Base-by-base conservation (phyloP, 2,888 invertebrate species). In the Epinotia demarniana region DNA sequence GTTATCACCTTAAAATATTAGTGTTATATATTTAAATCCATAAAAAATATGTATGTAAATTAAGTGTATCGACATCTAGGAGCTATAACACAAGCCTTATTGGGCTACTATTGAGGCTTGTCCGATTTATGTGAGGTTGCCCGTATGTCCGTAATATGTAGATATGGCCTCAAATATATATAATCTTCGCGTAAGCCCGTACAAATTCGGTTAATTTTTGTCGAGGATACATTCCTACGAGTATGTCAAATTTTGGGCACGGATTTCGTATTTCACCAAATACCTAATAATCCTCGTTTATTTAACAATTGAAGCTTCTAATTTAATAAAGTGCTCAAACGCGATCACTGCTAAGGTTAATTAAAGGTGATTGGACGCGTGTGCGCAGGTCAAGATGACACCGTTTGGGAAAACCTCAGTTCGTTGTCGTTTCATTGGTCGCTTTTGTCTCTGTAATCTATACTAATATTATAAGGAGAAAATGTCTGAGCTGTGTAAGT, bases 321-420 rank as follows among this genome's bases (percentile, higher is more conserved):
- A 39, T 18, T 39, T 3, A 62, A 19, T 43, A 19, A 61, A 39
- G 9, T 18, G 16, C 18, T 39, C 57, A 33, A 62, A 43, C 18
- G 18, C 62, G 62, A 62, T 18, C 39, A 39, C n/a, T n/a, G 19
- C 3, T 9, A n/a, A 62, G 43, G 62, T 62, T 39, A 62, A 62
- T 62, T 43, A 18, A 62, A 39, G 43, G 8, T 43, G 43, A 62
- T 61, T 61, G 61, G 16, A 39, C n/a, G 4, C 43, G 33, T 62
- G 18, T 43, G 43, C 2, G 9, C 18, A 33, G 61, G 27, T 16
- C 61, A 61, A 61, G 61, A 23, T 27, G 13, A 16, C 16, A 27
- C 61, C 27, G 2, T 61, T 61, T n/a, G 61, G 16, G 2, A 19
- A 61, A 33, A 16, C 60, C 27, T 27, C 60, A 23, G 16, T 60